Conservation (phyloP, 2,888 invertebrate species). For the Colletes collaris region DNA sequence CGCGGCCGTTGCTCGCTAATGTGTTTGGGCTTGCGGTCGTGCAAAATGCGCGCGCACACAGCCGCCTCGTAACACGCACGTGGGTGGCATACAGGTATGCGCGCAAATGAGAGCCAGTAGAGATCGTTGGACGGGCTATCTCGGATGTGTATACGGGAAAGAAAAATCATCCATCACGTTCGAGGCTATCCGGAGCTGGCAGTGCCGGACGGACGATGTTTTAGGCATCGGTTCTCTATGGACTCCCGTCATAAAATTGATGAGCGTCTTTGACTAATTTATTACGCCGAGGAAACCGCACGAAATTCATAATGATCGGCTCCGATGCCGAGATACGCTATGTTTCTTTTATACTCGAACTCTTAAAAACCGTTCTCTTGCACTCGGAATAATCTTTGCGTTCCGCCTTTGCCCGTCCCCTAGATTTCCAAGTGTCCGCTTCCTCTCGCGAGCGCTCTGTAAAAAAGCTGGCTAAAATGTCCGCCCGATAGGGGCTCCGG, state of each 20-base stretch:
- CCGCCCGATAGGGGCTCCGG: background rate
- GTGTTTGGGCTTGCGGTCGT: constrained; percentile 51
- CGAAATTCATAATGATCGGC: constrained; percentile 79
- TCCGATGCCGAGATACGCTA: constrained; percentile 38
- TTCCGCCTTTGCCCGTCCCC: background rate
- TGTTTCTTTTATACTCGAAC: constrained; percentile 40
- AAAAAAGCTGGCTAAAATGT: background rate
- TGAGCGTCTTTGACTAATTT: constrained; percentile 82
- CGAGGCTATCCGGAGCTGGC: constrained; percentile 75
- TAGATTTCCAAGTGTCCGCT: background rate
- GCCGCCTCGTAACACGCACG: constrained; percentile 59
- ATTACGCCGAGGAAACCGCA: constrained; percentile 78
- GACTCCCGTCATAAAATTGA: constrained; percentile 79
- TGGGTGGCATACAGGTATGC: constrained; percentile 65
- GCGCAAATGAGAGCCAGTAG: constrained; percentile 67
- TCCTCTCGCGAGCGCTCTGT: background rate
- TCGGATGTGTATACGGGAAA: constrained; percentile 68
- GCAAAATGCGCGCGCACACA: constrained; percentile 33
- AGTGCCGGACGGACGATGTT: constrained; percentile 66
- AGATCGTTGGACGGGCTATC: constrained; percentile 56
- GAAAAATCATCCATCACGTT: constrained; percentile 82
- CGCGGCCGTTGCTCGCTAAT: constrained; percentile 57
- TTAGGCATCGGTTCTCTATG: constrained; percentile 72
- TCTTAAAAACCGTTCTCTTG: constrained; percentile 14
- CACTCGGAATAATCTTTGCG: no score